These are phyloP conservation scores for Rhabdornis inornatus DNA, from an alignment of 2,113 vertebrate species.

Conservation along the genomic window DNA sequence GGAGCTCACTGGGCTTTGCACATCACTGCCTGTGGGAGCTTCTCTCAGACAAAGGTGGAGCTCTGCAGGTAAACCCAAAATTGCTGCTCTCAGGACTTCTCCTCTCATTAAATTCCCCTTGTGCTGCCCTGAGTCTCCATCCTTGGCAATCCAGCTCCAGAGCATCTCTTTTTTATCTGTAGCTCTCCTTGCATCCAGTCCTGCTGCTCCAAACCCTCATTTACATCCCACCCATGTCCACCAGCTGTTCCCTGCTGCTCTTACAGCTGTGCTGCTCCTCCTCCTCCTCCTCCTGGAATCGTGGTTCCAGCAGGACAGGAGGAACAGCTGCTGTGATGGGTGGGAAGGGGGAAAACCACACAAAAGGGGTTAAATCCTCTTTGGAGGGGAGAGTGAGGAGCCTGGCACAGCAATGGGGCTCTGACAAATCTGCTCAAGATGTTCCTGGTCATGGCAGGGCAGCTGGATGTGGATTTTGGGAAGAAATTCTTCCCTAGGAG, in stretches of 20 bases:
- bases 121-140: not conserved
- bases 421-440: not conserved
- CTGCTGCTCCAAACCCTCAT: not conserved
- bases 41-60: not conserved
- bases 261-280: constrained; percentile 78
- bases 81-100: not conserved
- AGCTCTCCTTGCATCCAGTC: not conserved
- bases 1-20: not conserved
- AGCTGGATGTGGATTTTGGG: not conserved
- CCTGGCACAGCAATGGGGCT: not conserved
- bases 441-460: not conserved
- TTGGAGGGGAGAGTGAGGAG: not conserved
- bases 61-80: not conserved
- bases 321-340: not conserved
- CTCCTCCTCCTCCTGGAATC: constrained; percentile 70
- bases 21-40: rapidly evolving
- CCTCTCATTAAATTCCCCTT: rapidly evolving
- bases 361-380: not conserved
- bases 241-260: constrained; percentile 75
- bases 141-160: not conserved
- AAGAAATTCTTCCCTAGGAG: not conserved
- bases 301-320: constrained; percentile 70
- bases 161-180: not conserved
- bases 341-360: rapidly evolving
- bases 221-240: constrained; percentile 64